phyloP scores from a whole-genome alignment of 1,140 invertebrate genomes.

The Bathynomus jamesi region DNA sequence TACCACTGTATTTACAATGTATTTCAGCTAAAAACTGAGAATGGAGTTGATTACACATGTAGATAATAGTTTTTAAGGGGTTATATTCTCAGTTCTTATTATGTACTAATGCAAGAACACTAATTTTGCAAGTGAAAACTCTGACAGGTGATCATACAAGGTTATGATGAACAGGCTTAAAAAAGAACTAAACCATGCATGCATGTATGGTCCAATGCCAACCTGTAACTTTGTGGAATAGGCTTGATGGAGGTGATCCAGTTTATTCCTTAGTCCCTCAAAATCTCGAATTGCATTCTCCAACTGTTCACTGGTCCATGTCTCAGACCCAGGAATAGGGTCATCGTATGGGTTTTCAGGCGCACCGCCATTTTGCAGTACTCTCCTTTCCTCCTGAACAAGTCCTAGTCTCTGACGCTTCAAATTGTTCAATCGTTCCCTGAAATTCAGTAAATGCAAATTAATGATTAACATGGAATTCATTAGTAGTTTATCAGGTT shows the following conservation, averaged over 20 bases:
- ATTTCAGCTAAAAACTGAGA: too few species aligned
- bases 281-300: slow-evolving; percentile 21
- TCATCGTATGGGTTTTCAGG: slow-evolving; percentile 14
- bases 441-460: neutral
- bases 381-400: slow-evolving; percentile 14
- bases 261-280: slow-evolving; percentile 22
- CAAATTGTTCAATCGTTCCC: slow-evolving; percentile 26
- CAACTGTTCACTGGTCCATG: slow-evolving; percentile 18
- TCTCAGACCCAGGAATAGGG: slow-evolving; percentile 24
- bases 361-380: neutral
- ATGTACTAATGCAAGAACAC: too few species aligned
- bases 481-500: too few species aligned
- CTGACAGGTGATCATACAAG: too few species aligned
- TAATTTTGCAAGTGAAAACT: too few species aligned
- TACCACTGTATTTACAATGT: too few species aligned
- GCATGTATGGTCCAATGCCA: too few species aligned
- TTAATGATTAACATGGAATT: neutral
- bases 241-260: slow-evolving; percentile 12
- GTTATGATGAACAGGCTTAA: too few species aligned
- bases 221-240: slow-evolving; percentile 24
- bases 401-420: slow-evolving; percentile 28
- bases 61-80: too few species aligned
- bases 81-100: too few species aligned
- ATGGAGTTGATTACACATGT: too few species aligned
- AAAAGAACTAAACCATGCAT: too few species aligned